phyloP scores from a whole-genome alignment of 2,888 invertebrate genomes.

The Melanotus villosus region DNA sequence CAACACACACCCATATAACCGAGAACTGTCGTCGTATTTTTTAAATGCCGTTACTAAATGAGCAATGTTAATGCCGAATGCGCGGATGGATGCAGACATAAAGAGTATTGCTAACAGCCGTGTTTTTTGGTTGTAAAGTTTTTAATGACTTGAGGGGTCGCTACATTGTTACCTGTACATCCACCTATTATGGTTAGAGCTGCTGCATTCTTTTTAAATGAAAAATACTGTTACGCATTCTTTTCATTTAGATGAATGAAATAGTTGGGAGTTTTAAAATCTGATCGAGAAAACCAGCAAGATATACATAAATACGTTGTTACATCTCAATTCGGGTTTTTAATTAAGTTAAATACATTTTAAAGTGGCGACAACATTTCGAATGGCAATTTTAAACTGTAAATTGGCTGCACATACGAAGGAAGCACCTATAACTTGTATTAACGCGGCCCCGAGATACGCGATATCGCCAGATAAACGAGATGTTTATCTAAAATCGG shows the following conservation, averaged over 20 bases:
- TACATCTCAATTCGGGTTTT: neutral
- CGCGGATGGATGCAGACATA: slow-evolving; percentile 59
- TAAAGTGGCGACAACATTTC: slow-evolving; percentile 30
- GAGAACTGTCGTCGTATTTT: slow-evolving; percentile 62
- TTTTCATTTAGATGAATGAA: slow-evolving; percentile 29
- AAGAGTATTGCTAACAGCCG: slow-evolving; percentile 62
- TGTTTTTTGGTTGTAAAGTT: slow-evolving; percentile 60
- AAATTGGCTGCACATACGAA: slow-evolving; percentile 38
- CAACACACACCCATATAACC: slow-evolving; percentile 36
- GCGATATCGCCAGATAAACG: slow-evolving; percentile 54
- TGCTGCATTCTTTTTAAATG: slow-evolving; percentile 33
- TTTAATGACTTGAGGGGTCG: slow-evolving; percentile 60
- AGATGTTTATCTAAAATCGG: slow-evolving; percentile 55
- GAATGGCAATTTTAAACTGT: slow-evolving; percentile 42
- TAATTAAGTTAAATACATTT: slow-evolving; percentile 29
- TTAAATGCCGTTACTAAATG: slow-evolving; percentile 61
- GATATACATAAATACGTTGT: no score
- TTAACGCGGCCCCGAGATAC: slow-evolving; percentile 56
- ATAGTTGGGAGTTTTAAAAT: slow-evolving; percentile 3
- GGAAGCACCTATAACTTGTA: slow-evolving; percentile 56
- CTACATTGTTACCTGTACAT: slow-evolving; percentile 50
- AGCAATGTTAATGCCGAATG: slow-evolving; percentile 63
- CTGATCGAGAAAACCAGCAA: neutral
- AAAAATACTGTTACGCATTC: slow-evolving; percentile 33
- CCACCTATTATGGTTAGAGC: slow-evolving; percentile 11